Conservation (phyloP, 2,888 invertebrate genomes). For the Ashinkailepas kermadecensis region DNA sequence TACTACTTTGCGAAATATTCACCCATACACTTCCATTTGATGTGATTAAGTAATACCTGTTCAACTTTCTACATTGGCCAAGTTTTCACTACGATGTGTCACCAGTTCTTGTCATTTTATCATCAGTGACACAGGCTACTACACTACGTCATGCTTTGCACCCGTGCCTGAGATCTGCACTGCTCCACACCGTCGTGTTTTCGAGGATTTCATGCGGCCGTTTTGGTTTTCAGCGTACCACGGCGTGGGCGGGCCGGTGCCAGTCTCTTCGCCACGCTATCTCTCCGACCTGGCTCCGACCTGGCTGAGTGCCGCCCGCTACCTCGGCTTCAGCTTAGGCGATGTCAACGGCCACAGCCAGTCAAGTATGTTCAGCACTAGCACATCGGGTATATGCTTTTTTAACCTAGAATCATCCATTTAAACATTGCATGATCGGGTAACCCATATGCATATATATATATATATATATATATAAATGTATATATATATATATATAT, state of each 20-base stretch:
- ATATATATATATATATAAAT: too few relatives aligned
- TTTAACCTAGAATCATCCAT: too few relatives aligned
- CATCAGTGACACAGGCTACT: neutral
- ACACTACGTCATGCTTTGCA: neutral
- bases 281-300: neutral
- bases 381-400: too few relatives aligned
- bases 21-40: too few relatives aligned
- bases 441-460: too few relatives aligned
- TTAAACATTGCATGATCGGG: too few relatives aligned
- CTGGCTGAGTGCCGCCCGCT: neutral
- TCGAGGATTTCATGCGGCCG: neutral
- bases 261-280: neutral
- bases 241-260: neutral
- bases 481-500: too few relatives aligned
- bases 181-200: neutral
- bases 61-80: too few relatives aligned
- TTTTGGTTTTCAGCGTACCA: neutral
- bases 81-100: neutral
- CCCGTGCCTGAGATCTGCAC: neutral
- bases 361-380: neutral
- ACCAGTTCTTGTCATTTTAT: neutral
- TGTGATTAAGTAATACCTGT: too few relatives aligned
- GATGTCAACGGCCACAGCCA: neutral
- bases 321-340: neutral
- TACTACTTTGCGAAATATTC: too few relatives aligned